phyloP scores from a whole-genome alignment of 2,888 invertebrate species.

The Pristionchus japonicus region DNA sequence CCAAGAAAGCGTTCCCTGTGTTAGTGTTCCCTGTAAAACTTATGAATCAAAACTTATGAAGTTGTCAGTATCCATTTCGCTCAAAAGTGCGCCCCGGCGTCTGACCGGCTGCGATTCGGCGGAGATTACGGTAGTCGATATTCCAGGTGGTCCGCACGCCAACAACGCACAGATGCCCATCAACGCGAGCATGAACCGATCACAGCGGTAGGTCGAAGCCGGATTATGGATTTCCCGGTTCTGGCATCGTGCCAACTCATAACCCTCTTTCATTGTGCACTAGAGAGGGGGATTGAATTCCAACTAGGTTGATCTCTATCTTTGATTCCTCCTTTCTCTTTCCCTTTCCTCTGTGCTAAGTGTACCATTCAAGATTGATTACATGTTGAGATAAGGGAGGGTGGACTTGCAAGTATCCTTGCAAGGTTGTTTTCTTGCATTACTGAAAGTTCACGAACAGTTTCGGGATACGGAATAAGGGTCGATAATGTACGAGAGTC shows the following conservation, averaged over 20 bases:
- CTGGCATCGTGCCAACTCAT: constrained; percentile 1
- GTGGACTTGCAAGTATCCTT: neutral
- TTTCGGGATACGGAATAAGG: too few species aligned
- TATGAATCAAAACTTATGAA: too few species aligned
- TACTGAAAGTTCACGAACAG: neutral
- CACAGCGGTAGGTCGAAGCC: constrained; percentile 59
- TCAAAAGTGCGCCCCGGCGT: neutral
- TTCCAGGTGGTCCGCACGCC: constrained; percentile 46
- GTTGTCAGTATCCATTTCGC: too few species aligned
- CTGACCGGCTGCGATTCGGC: neutral
- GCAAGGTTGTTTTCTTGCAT: neutral
- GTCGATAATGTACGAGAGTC: too few species aligned
- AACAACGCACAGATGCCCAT: constrained; percentile 53
- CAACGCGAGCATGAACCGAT: constrained; percentile 63
- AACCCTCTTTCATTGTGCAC: neutral
- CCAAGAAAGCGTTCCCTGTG: too few species aligned
- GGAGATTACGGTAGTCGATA: constrained; percentile 21
- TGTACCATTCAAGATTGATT: constrained; percentile 28
- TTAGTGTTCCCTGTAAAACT: too few species aligned
- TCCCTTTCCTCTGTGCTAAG: neutral
- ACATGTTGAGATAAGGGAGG: constrained; percentile 16
- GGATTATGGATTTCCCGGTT: neutral
- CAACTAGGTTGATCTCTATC: constrained; percentile 19
- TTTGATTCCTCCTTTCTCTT: constrained; percentile 21
- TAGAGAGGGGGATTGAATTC: neutral